Evolutionary conservation across 1,140 invertebrate genomes (phyloP), one percentile per base, ranked within the genome.

Genomic region (Aphidius gifuensis): DNA sequence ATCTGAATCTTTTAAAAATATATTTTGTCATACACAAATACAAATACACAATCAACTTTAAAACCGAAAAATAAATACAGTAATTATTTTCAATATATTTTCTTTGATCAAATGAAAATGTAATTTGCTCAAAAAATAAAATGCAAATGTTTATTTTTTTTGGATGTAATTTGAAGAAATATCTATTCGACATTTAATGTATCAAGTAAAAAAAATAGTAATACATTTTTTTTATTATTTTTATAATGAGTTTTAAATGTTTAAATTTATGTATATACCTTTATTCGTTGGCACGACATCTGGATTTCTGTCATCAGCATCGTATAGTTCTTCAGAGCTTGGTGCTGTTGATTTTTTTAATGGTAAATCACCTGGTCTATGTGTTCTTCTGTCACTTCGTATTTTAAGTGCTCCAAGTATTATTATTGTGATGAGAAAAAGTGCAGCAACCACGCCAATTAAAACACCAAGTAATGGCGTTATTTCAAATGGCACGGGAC

Each of bases 281-380:
- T 92, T 92, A 78, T 90, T 92, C 71, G 89, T 86, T 6, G 92
- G 92, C 61, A 93, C 89, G 54, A 93, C 87, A 76, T 94, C 91
- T 3, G 91, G 91, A 81, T 93, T 93, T 67, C 90, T 87, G 70
- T 93, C 91, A 69, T 93, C 91, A 49, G 83, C 83, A 60, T 87
- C 86, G 71, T 87, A 88, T 64, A 88, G 80, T 73, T 88, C 87
- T 66, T 88, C 87, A 6, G 85, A 87, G 68, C 88, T 87, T 23
- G 86, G 86, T 65, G 87, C 80, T 43, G 84, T 86, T 46, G 85
- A 82, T 76, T 90, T 90, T 75, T 89, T 90, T 67, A 87, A 78
- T 55, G 86, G 82, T 60, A 88, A 78, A 75, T 87, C 85, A 55
- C 83, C 83, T 5, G 86, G 85, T 71, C 87, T 82, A 65, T 84